Percentiles rank a stretch among this genome's conserved stretches.
These are phyloP conservation scores for Drosophila subobscura DNA, from an alignment of 1,140 invertebrate species.

Conservation along the genomic window DNA sequence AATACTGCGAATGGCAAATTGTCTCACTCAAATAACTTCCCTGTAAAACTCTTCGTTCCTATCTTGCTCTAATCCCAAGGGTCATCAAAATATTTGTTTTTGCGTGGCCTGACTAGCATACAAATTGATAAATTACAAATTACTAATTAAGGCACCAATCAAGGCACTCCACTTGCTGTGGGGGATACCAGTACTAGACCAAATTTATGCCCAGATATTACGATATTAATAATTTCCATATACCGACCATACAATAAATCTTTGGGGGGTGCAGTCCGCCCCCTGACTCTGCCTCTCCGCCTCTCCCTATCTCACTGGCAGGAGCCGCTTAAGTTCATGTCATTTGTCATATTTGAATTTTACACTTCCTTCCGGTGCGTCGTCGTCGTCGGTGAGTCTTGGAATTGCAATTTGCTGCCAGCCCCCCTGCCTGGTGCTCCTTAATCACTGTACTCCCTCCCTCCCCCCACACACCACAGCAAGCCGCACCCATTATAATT, in stretches of 20 bases:
- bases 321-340: conserved; percentile 78
- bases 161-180: neutral
- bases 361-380: conserved; percentile 81
- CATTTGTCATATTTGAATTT: conserved; percentile 83
- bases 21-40: too few species aligned
- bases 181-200: conserved; percentile 7
- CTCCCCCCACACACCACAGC: neutral
- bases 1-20: too few species aligned
- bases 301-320: conserved; percentile 8
- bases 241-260: conserved; percentile 70
- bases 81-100: conserved; percentile 61
- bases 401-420: conserved; percentile 70
- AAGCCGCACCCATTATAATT: conserved; percentile 73
- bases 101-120: conserved; percentile 48
- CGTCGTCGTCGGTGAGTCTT: conserved; percentile 33
- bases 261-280: conserved; percentile 24
- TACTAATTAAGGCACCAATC: conserved; percentile 69
- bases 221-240: conserved; percentile 81
- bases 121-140: conserved; percentile 78
- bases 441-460: conserved; percentile 56
- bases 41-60: too few species aligned
- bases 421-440: conserved; percentile 1
- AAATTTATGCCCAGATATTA: conserved; percentile 77
- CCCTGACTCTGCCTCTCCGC: neutral
- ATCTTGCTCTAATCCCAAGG: neutral